Percentiles rank a stretch among this genome's conserved stretches.
Evolutionary conservation across 2,797 vertebrate species (phyloP).

Genomic region (Enteromius unitaeniatus): DNA sequence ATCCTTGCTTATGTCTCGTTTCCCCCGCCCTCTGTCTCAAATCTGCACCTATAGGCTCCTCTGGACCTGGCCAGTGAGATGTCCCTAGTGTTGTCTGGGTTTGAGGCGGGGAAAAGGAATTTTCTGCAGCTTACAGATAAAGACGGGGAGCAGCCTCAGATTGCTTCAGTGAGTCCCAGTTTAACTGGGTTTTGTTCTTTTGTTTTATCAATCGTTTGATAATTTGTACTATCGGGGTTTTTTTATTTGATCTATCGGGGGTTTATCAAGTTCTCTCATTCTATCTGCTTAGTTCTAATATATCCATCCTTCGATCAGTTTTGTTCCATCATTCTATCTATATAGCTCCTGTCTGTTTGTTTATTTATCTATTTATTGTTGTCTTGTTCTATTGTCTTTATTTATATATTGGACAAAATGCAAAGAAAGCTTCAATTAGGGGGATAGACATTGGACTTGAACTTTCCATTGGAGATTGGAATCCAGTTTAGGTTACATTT

Average conservation of each 20-base stretch:
- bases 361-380: background rate
- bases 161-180: slow-evolving; percentile 81
- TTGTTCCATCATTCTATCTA: too few species aligned
- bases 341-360: too few species aligned
- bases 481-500: too few species aligned
- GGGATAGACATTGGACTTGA: background rate
- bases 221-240: too few species aligned
- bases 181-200: background rate
- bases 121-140: slow-evolving; percentile 95
- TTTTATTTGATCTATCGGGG: too few species aligned
- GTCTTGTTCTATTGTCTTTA: background rate
- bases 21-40: background rate
- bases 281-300: too few species aligned
- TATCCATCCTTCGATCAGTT: too few species aligned
- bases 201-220: too few species aligned
- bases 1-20: background rate
- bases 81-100: slow-evolving; percentile 90
- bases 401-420: too few species aligned
- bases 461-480: too few species aligned
- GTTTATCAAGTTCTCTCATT: too few species aligned
- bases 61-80: slow-evolving; percentile 90
- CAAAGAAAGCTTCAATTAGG: background rate
- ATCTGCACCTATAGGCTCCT: slow-evolving; percentile 74
- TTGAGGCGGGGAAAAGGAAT: slow-evolving; percentile 95
- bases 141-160: slow-evolving; percentile 95